phyloP scores from a whole-genome alignment of 2,113 vertebrate genomes.

The Eulemur rufifrons region DNA sequence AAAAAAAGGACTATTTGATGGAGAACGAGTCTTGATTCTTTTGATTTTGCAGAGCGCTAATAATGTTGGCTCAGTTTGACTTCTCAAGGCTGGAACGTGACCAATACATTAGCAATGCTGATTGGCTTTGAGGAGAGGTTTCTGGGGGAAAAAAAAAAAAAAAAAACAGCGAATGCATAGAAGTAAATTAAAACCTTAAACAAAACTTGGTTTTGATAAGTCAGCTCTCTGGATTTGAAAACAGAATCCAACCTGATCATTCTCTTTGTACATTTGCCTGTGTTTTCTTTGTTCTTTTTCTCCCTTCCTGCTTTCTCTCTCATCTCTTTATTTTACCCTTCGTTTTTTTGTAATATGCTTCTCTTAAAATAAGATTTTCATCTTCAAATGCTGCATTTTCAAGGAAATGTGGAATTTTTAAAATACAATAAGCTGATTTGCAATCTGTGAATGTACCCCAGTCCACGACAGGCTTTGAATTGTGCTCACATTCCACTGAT shows the following conservation, averaged over 20 bases:
- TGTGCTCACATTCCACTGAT: neutral
- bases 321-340: constrained; percentile 48
- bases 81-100: constrained; percentile 17
- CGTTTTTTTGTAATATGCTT: constrained; percentile 33
- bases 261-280: neutral
- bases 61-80: constrained; percentile 49
- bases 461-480: constrained; percentile 43
- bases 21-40: neutral
- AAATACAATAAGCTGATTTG: constrained; percentile 74
- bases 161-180: neutral
- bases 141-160: constrained; percentile 35
- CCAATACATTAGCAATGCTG: constrained; percentile 38
- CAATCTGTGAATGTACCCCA: constrained; percentile 52
- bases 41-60: constrained; percentile 51
- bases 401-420: constrained; percentile 57
- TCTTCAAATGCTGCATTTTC: constrained; percentile 63
- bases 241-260: neutral
- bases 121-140: constrained; percentile 36
- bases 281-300: constrained; percentile 60
- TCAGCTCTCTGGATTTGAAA: constrained; percentile 21
- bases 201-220: constrained; percentile 33
- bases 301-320: constrained; percentile 35
- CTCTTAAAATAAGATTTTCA: constrained; percentile 64
- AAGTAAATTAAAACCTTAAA: constrained; percentile 51
- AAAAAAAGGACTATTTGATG: neutral